Percentiles rank a stretch among this genome's conserved stretches.
phyloP scores from a whole-genome alignment of 2,113 vertebrate species.

The Spea multiplicata region DNA sequence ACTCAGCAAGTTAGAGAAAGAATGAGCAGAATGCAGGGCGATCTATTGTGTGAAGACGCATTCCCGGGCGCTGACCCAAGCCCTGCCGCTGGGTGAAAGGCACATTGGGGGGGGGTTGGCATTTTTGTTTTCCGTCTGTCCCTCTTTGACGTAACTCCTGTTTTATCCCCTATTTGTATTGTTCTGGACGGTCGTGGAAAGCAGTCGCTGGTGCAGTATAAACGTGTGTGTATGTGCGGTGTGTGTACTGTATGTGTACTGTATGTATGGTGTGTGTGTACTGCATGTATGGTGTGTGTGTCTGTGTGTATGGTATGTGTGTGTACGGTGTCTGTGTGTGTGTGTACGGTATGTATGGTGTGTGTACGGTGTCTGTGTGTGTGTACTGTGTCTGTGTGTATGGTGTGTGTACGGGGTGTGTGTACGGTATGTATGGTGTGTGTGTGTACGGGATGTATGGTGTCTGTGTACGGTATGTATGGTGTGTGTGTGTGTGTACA shows the following conservation, averaged over 20 bases:
- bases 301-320: background rate
- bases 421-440: too few species aligned
- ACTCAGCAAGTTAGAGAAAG: background rate
- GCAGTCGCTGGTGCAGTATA: background rate
- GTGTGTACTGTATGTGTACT: background rate
- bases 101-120: background rate
- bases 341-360: too few species aligned
- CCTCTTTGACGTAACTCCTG: background rate
- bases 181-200: background rate
- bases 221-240: background rate
- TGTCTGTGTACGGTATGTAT: too few species aligned
- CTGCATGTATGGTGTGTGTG: background rate
- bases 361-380: too few species aligned
- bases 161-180: background rate
- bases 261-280: background rate
- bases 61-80: slow-evolving; percentile 9
- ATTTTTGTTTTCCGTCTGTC: background rate
- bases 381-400: too few species aligned
- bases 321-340: too few species aligned
- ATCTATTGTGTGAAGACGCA: slow-evolving; percentile 4
- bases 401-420: too few species aligned
- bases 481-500: too few species aligned
- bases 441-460: too few species aligned
- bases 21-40: slow-evolving; percentile 10
- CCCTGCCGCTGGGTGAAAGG: background rate